These are phyloP conservation scores for Chrysodeixis includens DNA, from an alignment of 2,888 invertebrate genomes.

Conservation along the genomic window DNA sequence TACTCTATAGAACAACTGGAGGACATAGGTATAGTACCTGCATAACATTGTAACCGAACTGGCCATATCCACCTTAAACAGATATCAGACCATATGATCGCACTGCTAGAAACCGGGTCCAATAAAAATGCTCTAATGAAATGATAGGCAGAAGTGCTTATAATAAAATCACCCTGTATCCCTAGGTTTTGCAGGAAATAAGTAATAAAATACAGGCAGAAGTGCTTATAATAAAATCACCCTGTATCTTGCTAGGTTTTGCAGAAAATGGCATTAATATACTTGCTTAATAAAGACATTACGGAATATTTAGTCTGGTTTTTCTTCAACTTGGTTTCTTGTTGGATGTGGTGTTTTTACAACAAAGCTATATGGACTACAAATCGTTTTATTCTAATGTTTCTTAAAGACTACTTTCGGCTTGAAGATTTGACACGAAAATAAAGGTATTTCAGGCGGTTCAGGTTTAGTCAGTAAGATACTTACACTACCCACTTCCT, in stretches of 20 bases:
- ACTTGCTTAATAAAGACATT: neutral
- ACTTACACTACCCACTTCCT: no score
- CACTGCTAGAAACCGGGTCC: conserved; percentile 14
- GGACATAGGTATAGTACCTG: neutral
- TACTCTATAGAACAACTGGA: neutral
- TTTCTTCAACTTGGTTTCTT: neutral
- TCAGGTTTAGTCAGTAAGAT: no score
- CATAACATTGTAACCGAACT: conserved; percentile 5
- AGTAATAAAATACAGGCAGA: conserved; percentile 3
- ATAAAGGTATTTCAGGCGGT: no score
- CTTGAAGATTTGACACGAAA: no score
- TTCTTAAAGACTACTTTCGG: no score
- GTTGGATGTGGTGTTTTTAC: neutral
- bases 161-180: conserved; percentile 1
- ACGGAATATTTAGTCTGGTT: neutral
- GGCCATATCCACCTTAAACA: neutral
- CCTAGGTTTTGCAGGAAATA: no score
- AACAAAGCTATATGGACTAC: no score
- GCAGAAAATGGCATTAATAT: neutral
- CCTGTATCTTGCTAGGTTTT: no score
- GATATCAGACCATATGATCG: conserved; percentile 5
- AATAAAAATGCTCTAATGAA: conserved; percentile 3
- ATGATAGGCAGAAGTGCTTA: neutral
- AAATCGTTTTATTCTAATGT: no score
- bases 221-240: neutral